phyloP scores from a whole-genome alignment of 2,888 invertebrate species.

The Ormyrus labotus region DNA sequence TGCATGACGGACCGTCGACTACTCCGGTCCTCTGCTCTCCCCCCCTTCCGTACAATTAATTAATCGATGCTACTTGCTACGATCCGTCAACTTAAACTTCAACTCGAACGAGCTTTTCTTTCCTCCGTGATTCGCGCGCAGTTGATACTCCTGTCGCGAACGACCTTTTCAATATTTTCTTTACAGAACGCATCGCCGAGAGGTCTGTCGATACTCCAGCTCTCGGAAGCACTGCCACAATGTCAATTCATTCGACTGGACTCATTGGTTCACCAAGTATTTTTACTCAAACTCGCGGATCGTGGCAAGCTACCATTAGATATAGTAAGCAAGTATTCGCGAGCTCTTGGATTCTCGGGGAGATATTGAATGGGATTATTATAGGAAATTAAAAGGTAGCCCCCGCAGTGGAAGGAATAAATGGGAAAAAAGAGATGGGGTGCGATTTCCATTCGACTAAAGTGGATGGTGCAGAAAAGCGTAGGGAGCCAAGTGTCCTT shows the following conservation, averaged over 20 bases:
- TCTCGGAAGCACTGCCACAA: conserved; percentile 56
- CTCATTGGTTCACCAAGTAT: not conserved
- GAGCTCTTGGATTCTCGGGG: conserved; percentile 56
- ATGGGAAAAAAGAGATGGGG: conserved; percentile 55
- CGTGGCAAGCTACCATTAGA: not conserved
- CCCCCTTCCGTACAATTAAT: conserved; percentile 19
- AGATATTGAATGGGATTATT: conserved; percentile 57
- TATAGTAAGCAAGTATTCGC: too few relatives aligned
- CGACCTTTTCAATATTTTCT: conserved; percentile 18
- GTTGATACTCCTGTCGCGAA: conserved; percentile 67
- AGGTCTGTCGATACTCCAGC: conserved; percentile 72
- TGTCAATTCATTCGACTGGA: not conserved
- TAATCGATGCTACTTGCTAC: not conserved
- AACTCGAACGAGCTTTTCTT: conserved; percentile 23
- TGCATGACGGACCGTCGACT: conserved; percentile 55
- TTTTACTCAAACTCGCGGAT: conserved; percentile 44
- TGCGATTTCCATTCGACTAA: conserved; percentile 64
- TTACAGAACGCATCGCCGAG: conserved; percentile 58
- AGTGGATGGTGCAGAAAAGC: conserved; percentile 73
- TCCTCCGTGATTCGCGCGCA: conserved; percentile 55
- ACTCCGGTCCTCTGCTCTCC: conserved; percentile 62
- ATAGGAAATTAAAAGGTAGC: conserved; percentile 51
- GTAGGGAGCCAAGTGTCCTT: conserved; percentile 76
- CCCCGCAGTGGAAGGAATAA: conserved; percentile 32
- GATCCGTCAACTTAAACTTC: conserved; percentile 12